Evolutionary conservation across 2,888 invertebrate species (phyloP), one percentile per base, ranked within the genome.

Genomic region (Eupithecia subfuscata): DNA sequence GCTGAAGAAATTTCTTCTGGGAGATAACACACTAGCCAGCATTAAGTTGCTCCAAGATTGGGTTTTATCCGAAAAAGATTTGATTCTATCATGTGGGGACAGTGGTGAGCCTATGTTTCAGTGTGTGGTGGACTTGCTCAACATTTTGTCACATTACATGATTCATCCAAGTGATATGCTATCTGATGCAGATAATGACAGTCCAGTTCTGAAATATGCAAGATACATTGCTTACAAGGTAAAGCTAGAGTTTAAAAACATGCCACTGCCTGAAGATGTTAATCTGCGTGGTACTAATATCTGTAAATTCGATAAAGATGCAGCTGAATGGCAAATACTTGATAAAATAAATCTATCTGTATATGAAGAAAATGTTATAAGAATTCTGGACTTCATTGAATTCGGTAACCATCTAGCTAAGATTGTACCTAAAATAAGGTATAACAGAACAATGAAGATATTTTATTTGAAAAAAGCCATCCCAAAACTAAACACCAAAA

Each of bases 11-110:
- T 96, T 96, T 80, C 91, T 97, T 64, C 87, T 93, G 40, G 96
- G 96, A 78, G 95, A 96, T 84, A 95, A 96, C 65, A 93, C 96
- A 79, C 87, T 98, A 48, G 93, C 96, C 45, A 96, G 97, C 79
- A 96, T 98, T 40, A 97, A 97, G 90, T 91, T 98, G 80, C 96
- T 98, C 78, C 97, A 97, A 87, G 98, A 98, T 89, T 98, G 98
- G 98, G 94, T 98, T 81, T 96, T 96, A 73, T 96, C 96, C 71
- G 97, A 98, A 90, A 96, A 96, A 73, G 97, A 97, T 78, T 96
- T 98, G 37, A 95, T 98, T 40, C 95, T 96, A 80, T 97, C 97
- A 1, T 98, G 98, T 88, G 97, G 97, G 25, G 96, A 96, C 86
- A 97, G 97, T 84, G 98, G 98, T 40, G 97, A 97, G 67, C 96